Base-by-base conservation (phyloP, 2,888 invertebrate genomes). In the Mellilla xanthometata region DNA sequence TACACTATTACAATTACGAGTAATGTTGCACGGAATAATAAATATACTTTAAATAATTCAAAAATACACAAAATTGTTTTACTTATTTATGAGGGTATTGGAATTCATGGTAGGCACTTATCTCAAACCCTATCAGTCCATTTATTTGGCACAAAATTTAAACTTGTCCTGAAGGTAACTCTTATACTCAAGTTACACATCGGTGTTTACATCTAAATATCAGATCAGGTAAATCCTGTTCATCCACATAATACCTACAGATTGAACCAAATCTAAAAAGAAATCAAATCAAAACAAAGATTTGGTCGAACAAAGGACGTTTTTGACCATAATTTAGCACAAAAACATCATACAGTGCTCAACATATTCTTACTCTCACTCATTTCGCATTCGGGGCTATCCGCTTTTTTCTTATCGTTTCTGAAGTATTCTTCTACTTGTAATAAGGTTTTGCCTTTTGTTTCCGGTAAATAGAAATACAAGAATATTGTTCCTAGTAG, bases 341-440 rank as follows among this genome's bases (percentile, higher is more conserved):
- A 10, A 12, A 15, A n/a, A 34, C 8, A 13, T 28, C 42, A 54
- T 39, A 46, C 34, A 28, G 52, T 52, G 44, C 33, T 45, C 34
- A 49, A 56, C 26, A 59, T 43, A 41, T 68, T 63, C 13, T 53
- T 60, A 12, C 47, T 45, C 9, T 61, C 66, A 59, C 68, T 71
- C 5, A 31, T 38, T 33, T 65, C 65, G 38, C 22, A 35, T 4
- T 36, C 45, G 2, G 19, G 11, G 26, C 5, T 32, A 28, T 29
- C 28, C 19, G 33, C 2, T 15, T 56, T 65, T 52, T 72, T 76
- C 47, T 76, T 76, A 0, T 78, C 74, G 36, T 76, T 59, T 44
- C 81, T 82, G 61, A 92, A 92, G 46, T 84, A 68, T 54, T 92
- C 92, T 58, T 94, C 93, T 50, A 94, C 94, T 78, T 94, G 92